Percentiles rank a stretch among this genome's conserved stretches.
phyloP scores from a whole-genome alignment of 2,113 vertebrate species.

The Penelope pileata region DNA sequence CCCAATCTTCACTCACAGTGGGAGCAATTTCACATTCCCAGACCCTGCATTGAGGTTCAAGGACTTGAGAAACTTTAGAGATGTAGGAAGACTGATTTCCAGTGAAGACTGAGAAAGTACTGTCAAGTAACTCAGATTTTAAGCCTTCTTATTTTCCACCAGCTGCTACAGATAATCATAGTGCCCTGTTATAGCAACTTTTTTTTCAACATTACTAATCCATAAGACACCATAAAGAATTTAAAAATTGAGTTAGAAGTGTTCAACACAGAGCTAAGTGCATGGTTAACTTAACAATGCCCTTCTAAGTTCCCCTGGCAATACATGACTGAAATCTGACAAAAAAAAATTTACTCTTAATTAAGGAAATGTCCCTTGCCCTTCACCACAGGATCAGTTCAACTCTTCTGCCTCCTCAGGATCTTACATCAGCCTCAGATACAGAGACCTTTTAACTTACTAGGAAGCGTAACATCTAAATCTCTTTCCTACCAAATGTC shows the following conservation, averaged over 20 bases:
- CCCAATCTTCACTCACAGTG: too few species aligned
- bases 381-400: background rate
- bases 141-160: background rate
- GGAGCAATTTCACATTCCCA: background rate
- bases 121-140: background rate
- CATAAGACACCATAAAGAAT: background rate
- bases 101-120: background rate
- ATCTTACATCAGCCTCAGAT: background rate
- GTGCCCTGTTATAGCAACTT: background rate
- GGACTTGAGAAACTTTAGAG: background rate
- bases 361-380: background rate
- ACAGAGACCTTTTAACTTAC: constrained; percentile 18
- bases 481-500: background rate
- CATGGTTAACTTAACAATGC: too few species aligned
- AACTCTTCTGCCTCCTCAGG: background rate
- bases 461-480: background rate
- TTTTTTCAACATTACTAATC: background rate
- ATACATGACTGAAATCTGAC: background rate
- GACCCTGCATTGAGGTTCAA: background rate
- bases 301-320: background rate
- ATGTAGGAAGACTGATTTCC: background rate
- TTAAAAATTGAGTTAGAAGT: background rate
- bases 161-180: background rate
- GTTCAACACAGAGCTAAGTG: too few species aligned
- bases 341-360: background rate